A percentile compares a stretch with the other conserved stretches of the same genome.
These are phyloP conservation scores for Perca fluviatilis DNA, from an alignment of 2,113 vertebrate species.

Conservation along the genomic window DNA sequence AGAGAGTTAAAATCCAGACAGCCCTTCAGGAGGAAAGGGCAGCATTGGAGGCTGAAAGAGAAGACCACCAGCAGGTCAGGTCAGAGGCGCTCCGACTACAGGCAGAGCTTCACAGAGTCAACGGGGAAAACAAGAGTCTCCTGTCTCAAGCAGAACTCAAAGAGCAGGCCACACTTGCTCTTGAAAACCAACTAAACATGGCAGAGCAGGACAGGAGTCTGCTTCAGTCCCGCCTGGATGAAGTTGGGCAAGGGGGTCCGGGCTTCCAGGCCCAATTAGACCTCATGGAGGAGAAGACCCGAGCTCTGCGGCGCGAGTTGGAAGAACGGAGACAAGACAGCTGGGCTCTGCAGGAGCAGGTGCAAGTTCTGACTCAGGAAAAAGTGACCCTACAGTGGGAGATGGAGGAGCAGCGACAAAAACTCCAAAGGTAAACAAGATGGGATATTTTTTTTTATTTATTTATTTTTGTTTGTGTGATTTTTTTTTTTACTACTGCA, in stretches of 20 bases:
- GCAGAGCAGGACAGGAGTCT: constrained; percentile 45
- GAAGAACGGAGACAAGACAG: constrained; percentile 55
- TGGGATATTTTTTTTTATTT: neutral
- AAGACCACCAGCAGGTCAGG: constrained; percentile 57
- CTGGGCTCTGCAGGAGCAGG: constrained; percentile 53
- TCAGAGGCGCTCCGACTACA: constrained; percentile 56
- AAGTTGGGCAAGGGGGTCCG: constrained; percentile 26
- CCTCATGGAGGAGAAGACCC: constrained; percentile 27
- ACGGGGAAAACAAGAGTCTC: constrained; percentile 54
- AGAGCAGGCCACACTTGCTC: constrained; percentile 36
- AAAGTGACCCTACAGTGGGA: constrained; percentile 78
- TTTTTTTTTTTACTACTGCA: neutral
- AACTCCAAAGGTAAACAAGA: constrained; percentile 83
- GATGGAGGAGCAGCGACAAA: constrained; percentile 82
- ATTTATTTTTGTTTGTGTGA: neutral
- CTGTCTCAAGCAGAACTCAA: constrained; percentile 56
- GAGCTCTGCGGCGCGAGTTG: constrained; percentile 36
- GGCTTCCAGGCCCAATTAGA: constrained; percentile 57
- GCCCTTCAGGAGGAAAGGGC: constrained; percentile 41
- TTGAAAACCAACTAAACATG: constrained; percentile 35
- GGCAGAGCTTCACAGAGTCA: constrained; percentile 42
- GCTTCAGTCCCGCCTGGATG: constrained; percentile 50
- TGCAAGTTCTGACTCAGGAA: constrained; percentile 72
- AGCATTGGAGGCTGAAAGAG: constrained; percentile 57
- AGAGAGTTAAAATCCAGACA: constrained; percentile 50